phyloP scores from a whole-genome alignment of 2,797 vertebrate species.

The Aplochiton taeniatus region DNA sequence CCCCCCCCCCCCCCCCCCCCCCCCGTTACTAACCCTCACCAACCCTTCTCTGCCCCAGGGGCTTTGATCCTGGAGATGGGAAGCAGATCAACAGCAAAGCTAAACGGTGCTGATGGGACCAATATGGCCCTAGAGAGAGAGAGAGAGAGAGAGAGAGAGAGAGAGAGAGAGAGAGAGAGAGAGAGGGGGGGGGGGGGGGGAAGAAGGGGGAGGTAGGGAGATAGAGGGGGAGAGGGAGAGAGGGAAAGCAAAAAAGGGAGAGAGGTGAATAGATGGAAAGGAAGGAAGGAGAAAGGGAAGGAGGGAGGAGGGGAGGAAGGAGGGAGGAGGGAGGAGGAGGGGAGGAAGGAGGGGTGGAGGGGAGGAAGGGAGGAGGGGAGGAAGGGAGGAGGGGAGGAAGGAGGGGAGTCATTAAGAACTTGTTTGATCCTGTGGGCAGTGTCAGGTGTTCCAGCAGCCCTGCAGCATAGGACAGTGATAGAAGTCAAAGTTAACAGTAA shows the following conservation, averaged over 20 bases:
- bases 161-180: neutral
- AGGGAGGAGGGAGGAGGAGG: neutral
- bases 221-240: neutral
- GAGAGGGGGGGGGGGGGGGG: neutral
- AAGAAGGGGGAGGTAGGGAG: too few relatives aligned
- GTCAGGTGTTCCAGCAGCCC: too few relatives aligned
- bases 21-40: too few relatives aligned
- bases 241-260: neutral
- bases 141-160: neutral
- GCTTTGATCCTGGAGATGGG: constrained; percentile 70
- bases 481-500: too few relatives aligned
- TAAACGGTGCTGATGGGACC: constrained; percentile 53
- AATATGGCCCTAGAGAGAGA: constrained; percentile 20
- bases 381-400: constrained; percentile 36
- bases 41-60: too few relatives aligned
- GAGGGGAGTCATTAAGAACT: too few relatives aligned
- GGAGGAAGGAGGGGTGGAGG: constrained; percentile 14
- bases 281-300: neutral
- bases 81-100: constrained; percentile 60
- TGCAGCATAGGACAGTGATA: too few relatives aligned
- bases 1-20: too few relatives aligned
- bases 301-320: neutral
- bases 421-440: too few relatives aligned
- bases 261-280: too few relatives aligned
- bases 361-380: constrained; percentile 48